Evolutionary conservation across 2,113 vertebrate genomes (phyloP).

Genomic region (Promerops cafer): DNA sequence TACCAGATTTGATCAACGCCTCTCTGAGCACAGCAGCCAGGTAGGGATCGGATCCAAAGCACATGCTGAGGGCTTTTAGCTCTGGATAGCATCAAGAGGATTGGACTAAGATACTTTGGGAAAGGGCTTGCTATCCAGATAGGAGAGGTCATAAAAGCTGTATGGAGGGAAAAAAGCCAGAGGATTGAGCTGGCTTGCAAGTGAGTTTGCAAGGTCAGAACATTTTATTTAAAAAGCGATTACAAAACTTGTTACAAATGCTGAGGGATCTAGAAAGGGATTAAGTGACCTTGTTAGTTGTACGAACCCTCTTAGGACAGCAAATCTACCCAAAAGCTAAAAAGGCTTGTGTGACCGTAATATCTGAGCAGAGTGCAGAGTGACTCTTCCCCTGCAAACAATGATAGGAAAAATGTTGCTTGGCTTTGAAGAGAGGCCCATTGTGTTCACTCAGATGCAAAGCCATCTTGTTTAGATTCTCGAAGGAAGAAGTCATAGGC

Average conservation of each 20-base stretch:
- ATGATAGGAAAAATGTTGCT: constrained; percentile 58
- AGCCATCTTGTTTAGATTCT: constrained; percentile 51
- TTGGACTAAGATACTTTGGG: constrained; percentile 35
- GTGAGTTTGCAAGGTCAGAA: constrained; percentile 38
- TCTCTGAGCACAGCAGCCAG: constrained; percentile 38
- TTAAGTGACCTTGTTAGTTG: constrained; percentile 31
- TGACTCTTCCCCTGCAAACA: constrained; percentile 53
- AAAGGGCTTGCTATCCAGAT: constrained; percentile 43
- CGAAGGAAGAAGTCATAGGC: neutral
- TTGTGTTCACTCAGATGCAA: constrained; percentile 54
- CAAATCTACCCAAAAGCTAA: neutral
- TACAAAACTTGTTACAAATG: constrained; percentile 43
- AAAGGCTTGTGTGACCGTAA: neutral
- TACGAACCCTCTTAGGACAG: neutral
- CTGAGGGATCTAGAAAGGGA: constrained; percentile 21
- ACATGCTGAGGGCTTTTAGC: constrained; percentile 37
- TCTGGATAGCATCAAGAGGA: constrained; percentile 50
- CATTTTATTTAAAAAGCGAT: constrained; percentile 41
- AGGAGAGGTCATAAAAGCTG: constrained; percentile 54
- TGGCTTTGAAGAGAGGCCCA: constrained; percentile 44
- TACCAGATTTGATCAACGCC: constrained; percentile 32
- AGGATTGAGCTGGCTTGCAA: constrained; percentile 34
- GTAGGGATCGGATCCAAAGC: constrained; percentile 30
- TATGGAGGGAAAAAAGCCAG: constrained; percentile 45
- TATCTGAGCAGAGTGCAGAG: constrained; percentile 25